Evolutionary conservation across 2,888 invertebrate genomes (phyloP).

Genomic region (Meliscaeva auricollis): DNA sequence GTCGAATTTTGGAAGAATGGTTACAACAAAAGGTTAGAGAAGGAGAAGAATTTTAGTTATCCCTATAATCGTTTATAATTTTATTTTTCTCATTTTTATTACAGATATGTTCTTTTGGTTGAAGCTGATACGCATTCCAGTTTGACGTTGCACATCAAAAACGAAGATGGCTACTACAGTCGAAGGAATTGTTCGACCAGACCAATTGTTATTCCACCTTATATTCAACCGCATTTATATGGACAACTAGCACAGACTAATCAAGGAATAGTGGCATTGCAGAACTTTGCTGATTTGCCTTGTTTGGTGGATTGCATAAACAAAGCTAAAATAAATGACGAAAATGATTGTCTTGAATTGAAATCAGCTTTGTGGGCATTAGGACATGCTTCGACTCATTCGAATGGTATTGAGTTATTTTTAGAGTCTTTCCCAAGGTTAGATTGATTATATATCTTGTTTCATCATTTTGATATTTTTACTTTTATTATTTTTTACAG

Average conservation of each 20-base stretch:
- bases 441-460: too few relatives aligned
- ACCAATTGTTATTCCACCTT: conserved; percentile 85
- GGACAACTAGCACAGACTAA: conserved; percentile 91
- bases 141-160: conserved; percentile 92
- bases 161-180: conserved; percentile 91
- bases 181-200: conserved; percentile 88
- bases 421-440: conserved; percentile 84
- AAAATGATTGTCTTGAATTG: conserved; percentile 89
- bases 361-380: conserved; percentile 96
- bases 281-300: conserved; percentile 81
- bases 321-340: conserved; percentile 86
- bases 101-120: conserved; percentile 93
- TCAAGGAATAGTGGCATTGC: conserved; percentile 83
- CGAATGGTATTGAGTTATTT: conserved; percentile 90
- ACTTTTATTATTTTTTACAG: conserved; percentile 75
- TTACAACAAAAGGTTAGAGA: conserved; percentile 90
- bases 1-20: conserved; percentile 91
- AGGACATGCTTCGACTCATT: conserved; percentile 92
- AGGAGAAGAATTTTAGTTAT: neutral
- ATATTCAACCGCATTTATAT: conserved; percentile 90
- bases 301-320: conserved; percentile 81
- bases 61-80: conserved; percentile 12
- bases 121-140: conserved; percentile 96
- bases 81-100: conserved; percentile 42
- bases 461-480: neutral